These are phyloP conservation scores for Ceratotherium simum DNA, from an alignment of 2,113 vertebrate species.

Conservation along the genomic window DNA sequence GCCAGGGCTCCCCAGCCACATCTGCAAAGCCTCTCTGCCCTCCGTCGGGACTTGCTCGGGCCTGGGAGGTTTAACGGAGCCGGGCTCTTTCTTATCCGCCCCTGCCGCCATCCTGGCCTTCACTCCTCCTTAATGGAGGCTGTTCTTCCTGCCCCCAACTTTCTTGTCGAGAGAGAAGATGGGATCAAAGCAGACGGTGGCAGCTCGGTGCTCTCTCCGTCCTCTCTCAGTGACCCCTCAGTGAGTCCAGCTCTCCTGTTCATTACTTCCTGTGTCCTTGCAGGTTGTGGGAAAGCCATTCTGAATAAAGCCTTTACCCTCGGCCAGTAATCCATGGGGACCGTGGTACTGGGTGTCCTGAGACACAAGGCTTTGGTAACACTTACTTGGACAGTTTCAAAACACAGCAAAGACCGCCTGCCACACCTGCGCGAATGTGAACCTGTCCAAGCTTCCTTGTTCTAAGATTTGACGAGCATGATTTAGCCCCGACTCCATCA, in stretches of 20 bases:
- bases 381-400: neutral
- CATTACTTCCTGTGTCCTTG: neutral
- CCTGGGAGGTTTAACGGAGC: neutral
- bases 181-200: neutral
- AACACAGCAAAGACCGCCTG: neutral
- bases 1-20: too few species aligned
- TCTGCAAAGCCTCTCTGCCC: neutral
- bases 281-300: neutral
- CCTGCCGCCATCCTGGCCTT: neutral
- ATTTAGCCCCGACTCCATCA: neutral
- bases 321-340: neutral
- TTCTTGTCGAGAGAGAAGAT: neutral
- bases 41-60: too few species aligned
- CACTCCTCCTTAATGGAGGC: neutral
- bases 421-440: neutral
- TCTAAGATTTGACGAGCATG: neutral
- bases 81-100: neutral
- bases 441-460: neutral
- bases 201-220: neutral
- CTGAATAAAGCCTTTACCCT: neutral
- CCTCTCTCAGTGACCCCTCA: neutral
- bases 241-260: neutral
- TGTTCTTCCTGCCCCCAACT: neutral
- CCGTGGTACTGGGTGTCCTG: neutral
- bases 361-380: neutral